Evolutionary conservation across 2,888 invertebrate species (phyloP).

Genomic region (Polydrusus tereticollis): DNA sequence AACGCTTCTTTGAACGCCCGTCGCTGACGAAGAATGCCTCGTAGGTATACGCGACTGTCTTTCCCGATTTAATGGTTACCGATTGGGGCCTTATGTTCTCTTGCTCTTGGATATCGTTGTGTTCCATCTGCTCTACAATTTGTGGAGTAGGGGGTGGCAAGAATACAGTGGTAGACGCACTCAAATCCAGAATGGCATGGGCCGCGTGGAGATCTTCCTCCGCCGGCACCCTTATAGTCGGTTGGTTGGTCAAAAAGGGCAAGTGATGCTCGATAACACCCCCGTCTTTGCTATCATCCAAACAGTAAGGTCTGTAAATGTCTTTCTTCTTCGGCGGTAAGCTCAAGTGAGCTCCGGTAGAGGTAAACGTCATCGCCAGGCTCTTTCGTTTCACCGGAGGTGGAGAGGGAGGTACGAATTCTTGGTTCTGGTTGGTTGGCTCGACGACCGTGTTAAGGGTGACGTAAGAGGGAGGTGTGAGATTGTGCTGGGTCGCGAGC

Average conservation of each 20-base stretch:
- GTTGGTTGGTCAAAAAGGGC: slow-evolving; percentile 59
- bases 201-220: slow-evolving; percentile 90
- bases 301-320: slow-evolving; percentile 89
- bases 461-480: slow-evolving; percentile 68
- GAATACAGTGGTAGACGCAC: slow-evolving; percentile 85
- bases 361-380: slow-evolving; percentile 86
- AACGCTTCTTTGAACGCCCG: slow-evolving; percentile 79
- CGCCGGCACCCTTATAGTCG: slow-evolving; percentile 74
- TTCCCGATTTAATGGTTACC: slow-evolving; percentile 65
- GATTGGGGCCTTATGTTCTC: slow-evolving; percentile 48
- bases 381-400: slow-evolving; percentile 74
- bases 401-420: slow-evolving; percentile 62
- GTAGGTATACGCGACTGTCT: slow-evolving; percentile 90
- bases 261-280: slow-evolving; percentile 12
- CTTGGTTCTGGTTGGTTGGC: slow-evolving; percentile 63
- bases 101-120: slow-evolving; percentile 51
- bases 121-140: slow-evolving; percentile 4
- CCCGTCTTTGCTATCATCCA: slow-evolving; percentile 72
- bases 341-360: slow-evolving; percentile 85
- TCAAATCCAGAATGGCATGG: slow-evolving; percentile 89
- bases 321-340: slow-evolving; percentile 93
- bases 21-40: slow-evolving; percentile 94
- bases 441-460: slow-evolving; percentile 71
- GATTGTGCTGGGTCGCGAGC: slow-evolving; percentile 11
- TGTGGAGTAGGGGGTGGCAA: slow-evolving; percentile 68